Evolutionary conservation across 1,140 invertebrate species (phyloP).

Genomic region (Cecropterus lyciades): DNA sequence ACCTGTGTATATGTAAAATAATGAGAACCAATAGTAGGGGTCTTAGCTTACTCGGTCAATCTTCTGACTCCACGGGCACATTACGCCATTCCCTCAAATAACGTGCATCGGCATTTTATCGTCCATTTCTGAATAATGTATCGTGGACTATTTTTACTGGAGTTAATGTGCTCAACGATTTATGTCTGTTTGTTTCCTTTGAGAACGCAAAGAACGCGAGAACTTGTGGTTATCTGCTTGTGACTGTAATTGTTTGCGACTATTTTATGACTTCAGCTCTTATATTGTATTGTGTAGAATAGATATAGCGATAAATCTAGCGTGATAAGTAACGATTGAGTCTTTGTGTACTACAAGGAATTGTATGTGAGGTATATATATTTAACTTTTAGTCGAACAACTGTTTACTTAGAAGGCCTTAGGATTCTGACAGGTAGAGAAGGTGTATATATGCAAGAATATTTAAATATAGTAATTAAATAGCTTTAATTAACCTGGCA

Average conservation of each 20-base stretch:
- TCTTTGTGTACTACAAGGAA: too few relatives aligned
- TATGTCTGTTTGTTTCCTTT: slow-evolving; percentile 8
- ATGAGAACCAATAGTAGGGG: slow-evolving; percentile 12
- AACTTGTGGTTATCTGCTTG: background rate
- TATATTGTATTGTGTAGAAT: too few relatives aligned
- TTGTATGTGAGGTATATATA: too few relatives aligned
- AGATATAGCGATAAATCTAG: too few relatives aligned
- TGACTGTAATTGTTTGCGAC: background rate
- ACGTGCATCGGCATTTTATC: slow-evolving; percentile 27
- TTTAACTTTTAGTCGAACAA: too few relatives aligned
- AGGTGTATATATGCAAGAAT: too few relatives aligned
- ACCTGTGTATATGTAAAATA: too few relatives aligned
- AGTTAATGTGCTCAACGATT: slow-evolving; percentile 17
- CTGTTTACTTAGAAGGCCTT: too few relatives aligned
- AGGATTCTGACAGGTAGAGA: too few relatives aligned
- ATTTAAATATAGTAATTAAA: too few relatives aligned
- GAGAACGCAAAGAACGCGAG: background rate
- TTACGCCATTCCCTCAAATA: slow-evolving; percentile 14
- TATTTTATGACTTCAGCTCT: background rate
- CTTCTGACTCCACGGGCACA: slow-evolving; percentile 18
- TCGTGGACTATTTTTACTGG: slow-evolving; percentile 9
- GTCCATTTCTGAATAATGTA: slow-evolving; percentile 15
- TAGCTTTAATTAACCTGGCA: too few relatives aligned
- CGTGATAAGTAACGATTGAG: too few relatives aligned
- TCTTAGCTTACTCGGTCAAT: slow-evolving; percentile 14